Evolutionary conservation across 2,888 invertebrate genomes (phyloP).

Genomic region (Odontomyia ornata): DNA sequence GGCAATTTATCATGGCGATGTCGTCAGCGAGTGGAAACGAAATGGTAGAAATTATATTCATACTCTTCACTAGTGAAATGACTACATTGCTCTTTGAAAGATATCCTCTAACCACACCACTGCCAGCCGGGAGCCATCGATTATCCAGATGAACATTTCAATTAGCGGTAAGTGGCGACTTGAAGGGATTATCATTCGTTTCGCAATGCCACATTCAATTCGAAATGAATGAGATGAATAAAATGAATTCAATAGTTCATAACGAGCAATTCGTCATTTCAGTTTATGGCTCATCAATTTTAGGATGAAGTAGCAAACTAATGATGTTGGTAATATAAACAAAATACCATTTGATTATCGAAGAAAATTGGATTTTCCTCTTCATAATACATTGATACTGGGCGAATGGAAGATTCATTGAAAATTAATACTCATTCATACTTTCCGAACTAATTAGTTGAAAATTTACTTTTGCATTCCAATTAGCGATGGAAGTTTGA

Average conservation of each 20-base stretch:
- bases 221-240: slow-evolving; percentile 14
- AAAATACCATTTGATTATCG: too few relatives aligned
- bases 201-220: not conserved
- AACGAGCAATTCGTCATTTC: slow-evolving; percentile 21
- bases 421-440: too few relatives aligned
- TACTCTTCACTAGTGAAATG: slow-evolving; percentile 18
- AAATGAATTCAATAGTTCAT: slow-evolving; percentile 29
- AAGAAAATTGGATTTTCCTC: too few relatives aligned
- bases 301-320: not conserved
- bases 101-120: not conserved
- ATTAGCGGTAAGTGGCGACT: slow-evolving; percentile 35
- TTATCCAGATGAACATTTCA: slow-evolving; percentile 39
- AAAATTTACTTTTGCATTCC: too few relatives aligned
- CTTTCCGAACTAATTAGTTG: too few relatives aligned
- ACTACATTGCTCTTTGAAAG: slow-evolving; percentile 1
- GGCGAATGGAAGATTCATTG: too few relatives aligned
- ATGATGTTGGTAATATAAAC: not conserved
- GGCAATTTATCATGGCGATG: slow-evolving; percentile 42
- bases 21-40: slow-evolving; percentile 8
- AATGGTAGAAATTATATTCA: slow-evolving; percentile 13
- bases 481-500: too few relatives aligned
- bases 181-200: slow-evolving; percentile 31
- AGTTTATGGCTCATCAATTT: slow-evolving; percentile 31
- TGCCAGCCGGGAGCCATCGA: slow-evolving; percentile 13
- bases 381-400: too few relatives aligned